These are phyloP conservation scores for Peromyscus nudipes DNA, from an alignment of 2,797 vertebrate species.

Conservation along the genomic window DNA sequence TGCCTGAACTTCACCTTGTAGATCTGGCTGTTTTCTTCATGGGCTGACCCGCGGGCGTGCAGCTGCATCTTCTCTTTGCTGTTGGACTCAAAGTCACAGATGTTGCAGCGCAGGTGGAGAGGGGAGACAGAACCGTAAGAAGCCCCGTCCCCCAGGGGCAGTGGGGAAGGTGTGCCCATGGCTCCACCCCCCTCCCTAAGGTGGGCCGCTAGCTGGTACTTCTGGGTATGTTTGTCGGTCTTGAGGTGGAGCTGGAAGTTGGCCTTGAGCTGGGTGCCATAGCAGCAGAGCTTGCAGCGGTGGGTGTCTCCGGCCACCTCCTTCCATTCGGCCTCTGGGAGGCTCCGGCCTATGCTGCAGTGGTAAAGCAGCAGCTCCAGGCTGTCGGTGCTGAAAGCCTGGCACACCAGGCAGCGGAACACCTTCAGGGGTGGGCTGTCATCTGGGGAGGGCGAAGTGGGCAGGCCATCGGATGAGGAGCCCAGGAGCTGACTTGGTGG, in stretches of 20 bases:
- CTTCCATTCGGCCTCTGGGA: conserved; percentile 87
- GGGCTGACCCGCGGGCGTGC: conserved; percentile 82
- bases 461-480: conserved; percentile 70
- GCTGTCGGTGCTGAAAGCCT: conserved; percentile 86
- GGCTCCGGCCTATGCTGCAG: conserved; percentile 84
- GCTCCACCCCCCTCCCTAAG: conserved; percentile 85
- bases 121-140: conserved; percentile 79
- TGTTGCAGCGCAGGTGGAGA: conserved; percentile 87
- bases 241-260: conserved; percentile 89
- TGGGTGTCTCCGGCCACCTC: conserved; percentile 86
- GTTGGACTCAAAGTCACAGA: conserved; percentile 88
- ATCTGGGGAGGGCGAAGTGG: conserved; percentile 75
- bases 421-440: conserved; percentile 78
- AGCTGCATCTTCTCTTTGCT: conserved; percentile 88
- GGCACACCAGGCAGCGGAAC: conserved; percentile 88
- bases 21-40: conserved; percentile 86
- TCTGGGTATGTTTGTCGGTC: conserved; percentile 88
- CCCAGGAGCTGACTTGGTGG: conserved; percentile 81
- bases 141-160: conserved; percentile 77
- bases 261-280: conserved; percentile 88
- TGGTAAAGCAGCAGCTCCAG: conserved; percentile 86
- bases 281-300: conserved; percentile 88
- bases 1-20: conserved; percentile 83
- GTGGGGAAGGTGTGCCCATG: conserved; percentile 39
- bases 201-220: conserved; percentile 88